A percentile compares a stretch with the other conserved stretches of the same genome.
phyloP scores from a whole-genome alignment of 2,888 invertebrate species.

The Drosophila borealis region DNA sequence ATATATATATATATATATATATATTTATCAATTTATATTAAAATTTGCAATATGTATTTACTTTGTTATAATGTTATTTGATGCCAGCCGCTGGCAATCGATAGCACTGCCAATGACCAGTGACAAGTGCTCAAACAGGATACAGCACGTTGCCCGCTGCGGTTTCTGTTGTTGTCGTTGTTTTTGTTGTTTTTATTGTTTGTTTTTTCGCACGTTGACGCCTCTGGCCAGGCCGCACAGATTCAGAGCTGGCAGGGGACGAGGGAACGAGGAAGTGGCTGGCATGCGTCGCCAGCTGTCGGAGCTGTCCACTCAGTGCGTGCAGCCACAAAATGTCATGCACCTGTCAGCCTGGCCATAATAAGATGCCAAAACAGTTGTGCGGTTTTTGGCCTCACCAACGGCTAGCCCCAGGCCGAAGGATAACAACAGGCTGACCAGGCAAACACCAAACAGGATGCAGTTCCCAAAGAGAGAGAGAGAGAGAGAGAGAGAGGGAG shows the following conservation, averaged over 20 bases:
- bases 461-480: conserved; percentile 2
- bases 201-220: conserved; percentile 52
- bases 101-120: conserved; percentile 44
- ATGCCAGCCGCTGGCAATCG: conserved; percentile 59
- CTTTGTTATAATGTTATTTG: conserved; percentile 60
- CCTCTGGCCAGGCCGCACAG: conserved; percentile 33
- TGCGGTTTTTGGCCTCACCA: conserved; percentile 69
- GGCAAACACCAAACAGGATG: conserved; percentile 11
- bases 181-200: no score
- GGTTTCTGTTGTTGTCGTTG: conserved; percentile 48
- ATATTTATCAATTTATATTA: conserved; percentile 36
- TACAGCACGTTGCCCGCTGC: conserved; percentile 43
- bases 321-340: conserved; percentile 79
- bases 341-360: conserved; percentile 76
- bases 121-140: conserved; percentile 1
- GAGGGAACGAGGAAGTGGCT: conserved; percentile 1
- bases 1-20: conserved; percentile 19
- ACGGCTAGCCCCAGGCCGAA: conserved; percentile 27
- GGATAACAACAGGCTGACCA: conserved; percentile 44
- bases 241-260: conserved; percentile 5
- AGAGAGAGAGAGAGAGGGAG: neutral
- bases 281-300: conserved; percentile 53
- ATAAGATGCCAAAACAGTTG: conserved; percentile 81
- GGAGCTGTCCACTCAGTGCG: conserved; percentile 54
- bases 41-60: conserved; percentile 60